Conservation (phyloP, 2,888 invertebrate genomes). For the Dexiosoma caninum region DNA sequence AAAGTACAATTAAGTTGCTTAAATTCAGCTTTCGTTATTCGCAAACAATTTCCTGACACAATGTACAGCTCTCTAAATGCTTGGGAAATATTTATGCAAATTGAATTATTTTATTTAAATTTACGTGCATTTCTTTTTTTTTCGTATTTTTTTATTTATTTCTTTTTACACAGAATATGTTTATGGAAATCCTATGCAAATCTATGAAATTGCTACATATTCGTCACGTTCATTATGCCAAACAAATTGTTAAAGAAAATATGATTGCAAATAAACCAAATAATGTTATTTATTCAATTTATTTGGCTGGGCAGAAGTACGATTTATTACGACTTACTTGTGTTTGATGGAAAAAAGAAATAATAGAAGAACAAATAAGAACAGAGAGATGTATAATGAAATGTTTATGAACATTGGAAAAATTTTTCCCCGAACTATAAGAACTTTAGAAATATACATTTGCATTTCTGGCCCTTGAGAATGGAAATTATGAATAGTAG, state of each 20-base stretch:
- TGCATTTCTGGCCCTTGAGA: no score
- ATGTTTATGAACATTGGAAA: no score
- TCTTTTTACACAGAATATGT: background rate
- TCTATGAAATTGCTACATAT: background rate
- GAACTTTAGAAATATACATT: no score
- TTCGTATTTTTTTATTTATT: background rate
- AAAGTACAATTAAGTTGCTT: no score
- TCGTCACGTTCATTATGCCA: background rate
- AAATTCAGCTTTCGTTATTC: no score
- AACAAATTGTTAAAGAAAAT: background rate
- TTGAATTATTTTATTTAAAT: background rate
- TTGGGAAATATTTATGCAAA: conserved; percentile 13
- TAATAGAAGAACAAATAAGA: no score
- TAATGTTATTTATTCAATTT: background rate
- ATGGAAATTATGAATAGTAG: no score
- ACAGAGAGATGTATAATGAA: no score
- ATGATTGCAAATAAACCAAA: no score
- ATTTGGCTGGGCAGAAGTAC: background rate
- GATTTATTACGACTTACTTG: background rate
- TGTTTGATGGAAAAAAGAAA: no score
- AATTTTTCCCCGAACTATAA: no score
- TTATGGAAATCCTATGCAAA: conserved; percentile 18
- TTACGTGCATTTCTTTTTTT: background rate
- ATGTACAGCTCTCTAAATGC: background rate
- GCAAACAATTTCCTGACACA: background rate